phyloP scores from a whole-genome alignment of 2,888 invertebrate species.

The Ormyrus thymus region DNA sequence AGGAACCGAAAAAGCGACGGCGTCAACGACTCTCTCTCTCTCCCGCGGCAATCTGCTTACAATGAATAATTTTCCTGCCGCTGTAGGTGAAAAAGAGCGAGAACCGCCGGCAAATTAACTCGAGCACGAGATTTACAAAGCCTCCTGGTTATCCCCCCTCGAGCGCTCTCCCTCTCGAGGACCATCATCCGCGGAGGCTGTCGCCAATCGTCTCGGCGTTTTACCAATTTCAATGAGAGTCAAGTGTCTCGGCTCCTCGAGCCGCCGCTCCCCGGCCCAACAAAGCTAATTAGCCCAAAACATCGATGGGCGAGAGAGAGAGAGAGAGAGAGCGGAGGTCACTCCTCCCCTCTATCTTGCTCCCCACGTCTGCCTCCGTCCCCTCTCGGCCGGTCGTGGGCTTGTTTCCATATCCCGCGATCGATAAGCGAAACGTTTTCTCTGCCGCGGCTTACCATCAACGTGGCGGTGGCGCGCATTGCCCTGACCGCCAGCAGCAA shows the following conservation, averaged over 20 bases:
- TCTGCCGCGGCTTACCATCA: conserved; percentile 66
- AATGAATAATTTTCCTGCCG: conserved; percentile 27
- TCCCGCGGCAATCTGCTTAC: background rate
- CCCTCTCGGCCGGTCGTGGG: background rate
- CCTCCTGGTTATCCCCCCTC: conserved; percentile 56
- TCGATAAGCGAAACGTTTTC: conserved; percentile 46
- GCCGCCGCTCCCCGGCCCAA: conserved; percentile 9
- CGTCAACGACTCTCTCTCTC: background rate
- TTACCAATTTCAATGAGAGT: conserved; percentile 55
- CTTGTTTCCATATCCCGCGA: conserved; percentile 36
- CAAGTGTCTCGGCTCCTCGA: conserved; percentile 56
- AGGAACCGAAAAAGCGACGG: conserved; percentile 24
- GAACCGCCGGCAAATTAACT: conserved; percentile 52
- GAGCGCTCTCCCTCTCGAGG: background rate
- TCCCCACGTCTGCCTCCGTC: background rate
- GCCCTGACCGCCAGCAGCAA: conserved; percentile 70
- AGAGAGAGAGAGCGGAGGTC: background rate
- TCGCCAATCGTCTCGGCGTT: conserved; percentile 61
- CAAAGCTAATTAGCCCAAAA: conserved; percentile 50
- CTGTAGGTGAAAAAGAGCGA: conserved; percentile 1
- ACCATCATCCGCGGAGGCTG: background rate
- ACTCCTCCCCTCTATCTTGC: background rate
- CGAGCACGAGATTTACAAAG: conserved; percentile 62
- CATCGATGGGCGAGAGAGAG: conserved; percentile 11
- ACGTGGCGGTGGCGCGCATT: conserved; percentile 71